phyloP scores from a whole-genome alignment of 1,140 invertebrate species.

The Aphis craccivora region DNA sequence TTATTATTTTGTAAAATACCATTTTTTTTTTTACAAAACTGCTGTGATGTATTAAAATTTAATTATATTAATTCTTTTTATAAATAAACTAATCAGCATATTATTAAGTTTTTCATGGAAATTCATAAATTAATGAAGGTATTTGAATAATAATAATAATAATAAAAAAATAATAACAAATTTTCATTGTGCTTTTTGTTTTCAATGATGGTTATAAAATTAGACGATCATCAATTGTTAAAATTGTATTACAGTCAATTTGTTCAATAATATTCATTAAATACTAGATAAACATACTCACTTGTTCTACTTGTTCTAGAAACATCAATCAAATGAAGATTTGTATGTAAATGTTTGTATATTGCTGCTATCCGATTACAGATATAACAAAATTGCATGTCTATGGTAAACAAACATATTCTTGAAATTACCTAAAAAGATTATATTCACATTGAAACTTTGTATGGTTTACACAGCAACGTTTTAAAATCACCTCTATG shows the following conservation, averaged over 20 bases:
- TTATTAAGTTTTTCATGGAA: too few relatives aligned
- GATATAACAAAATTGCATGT: conserved; percentile 40
- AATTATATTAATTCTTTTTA: too few relatives aligned
- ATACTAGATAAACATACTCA: background rate
- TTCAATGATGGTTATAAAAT: background rate
- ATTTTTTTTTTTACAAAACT: too few relatives aligned
- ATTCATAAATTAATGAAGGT: too few relatives aligned
- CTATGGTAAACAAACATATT: conserved; percentile 22
- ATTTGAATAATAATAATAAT: too few relatives aligned
- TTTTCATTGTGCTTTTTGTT: too few relatives aligned
- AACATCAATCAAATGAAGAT: background rate
- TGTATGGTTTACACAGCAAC: background rate
- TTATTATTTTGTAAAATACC: too few relatives aligned
- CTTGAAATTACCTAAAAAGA: conserved; percentile 12
- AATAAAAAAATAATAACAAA: too few relatives aligned
- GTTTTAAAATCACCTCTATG: background rate
- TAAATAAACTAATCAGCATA: too few relatives aligned
- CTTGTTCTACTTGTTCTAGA: conserved; percentile 14
- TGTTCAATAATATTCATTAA: background rate
- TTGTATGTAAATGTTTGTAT: background rate
- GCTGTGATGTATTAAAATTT: too few relatives aligned
- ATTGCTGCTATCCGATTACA: conserved; percentile 10
- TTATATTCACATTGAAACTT: background rate
- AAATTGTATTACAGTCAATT: background rate
- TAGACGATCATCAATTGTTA: background rate